These are phyloP conservation scores for Thaleichthys pacificus DNA, from an alignment of 2,797 vertebrate genomes.

Conservation along the genomic window DNA sequence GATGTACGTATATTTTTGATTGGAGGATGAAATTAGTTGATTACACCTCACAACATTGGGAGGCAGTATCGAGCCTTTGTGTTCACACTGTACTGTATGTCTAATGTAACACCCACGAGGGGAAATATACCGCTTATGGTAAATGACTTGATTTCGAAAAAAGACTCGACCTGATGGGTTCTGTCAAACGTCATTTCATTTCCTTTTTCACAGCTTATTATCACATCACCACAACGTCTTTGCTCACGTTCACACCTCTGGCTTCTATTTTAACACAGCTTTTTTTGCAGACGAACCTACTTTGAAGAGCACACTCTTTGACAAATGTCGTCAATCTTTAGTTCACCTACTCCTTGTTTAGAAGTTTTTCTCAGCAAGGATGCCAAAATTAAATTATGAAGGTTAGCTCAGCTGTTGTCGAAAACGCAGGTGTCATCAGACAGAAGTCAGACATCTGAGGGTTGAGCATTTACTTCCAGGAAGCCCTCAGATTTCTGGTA, in stretches of 20 bases:
- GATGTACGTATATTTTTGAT: not conserved
- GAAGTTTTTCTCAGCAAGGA: slow-evolving; percentile 33
- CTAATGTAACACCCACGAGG: not conserved
- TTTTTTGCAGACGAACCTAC: not conserved
- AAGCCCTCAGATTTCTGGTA: slow-evolving; percentile 66
- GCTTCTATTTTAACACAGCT: not conserved
- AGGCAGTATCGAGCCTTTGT: slow-evolving; percentile 41
- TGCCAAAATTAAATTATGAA: slow-evolving; percentile 64
- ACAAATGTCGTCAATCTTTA: slow-evolving; percentile 35
- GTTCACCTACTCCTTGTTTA: slow-evolving; percentile 14
- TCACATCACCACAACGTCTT: not conserved
- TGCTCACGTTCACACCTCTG: slow-evolving; percentile 15
- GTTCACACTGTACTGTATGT: not conserved
- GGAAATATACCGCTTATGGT: not conserved
- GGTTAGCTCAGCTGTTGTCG: slow-evolving; percentile 39
- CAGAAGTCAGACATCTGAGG: slow-evolving; percentile 27
- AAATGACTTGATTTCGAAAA: not conserved
- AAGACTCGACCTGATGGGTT: not conserved
- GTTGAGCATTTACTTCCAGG: slow-evolving; percentile 58
- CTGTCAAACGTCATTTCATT: not conserved
- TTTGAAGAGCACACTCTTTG: not conserved
- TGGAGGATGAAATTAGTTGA: slow-evolving; percentile 4
- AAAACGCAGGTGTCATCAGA: slow-evolving; percentile 26
- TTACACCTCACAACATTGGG: slow-evolving; percentile 32
- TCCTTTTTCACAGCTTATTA: not conserved